phyloP scores from a whole-genome alignment of 2,888 invertebrate species.

The Drosophila limbata region DNA sequence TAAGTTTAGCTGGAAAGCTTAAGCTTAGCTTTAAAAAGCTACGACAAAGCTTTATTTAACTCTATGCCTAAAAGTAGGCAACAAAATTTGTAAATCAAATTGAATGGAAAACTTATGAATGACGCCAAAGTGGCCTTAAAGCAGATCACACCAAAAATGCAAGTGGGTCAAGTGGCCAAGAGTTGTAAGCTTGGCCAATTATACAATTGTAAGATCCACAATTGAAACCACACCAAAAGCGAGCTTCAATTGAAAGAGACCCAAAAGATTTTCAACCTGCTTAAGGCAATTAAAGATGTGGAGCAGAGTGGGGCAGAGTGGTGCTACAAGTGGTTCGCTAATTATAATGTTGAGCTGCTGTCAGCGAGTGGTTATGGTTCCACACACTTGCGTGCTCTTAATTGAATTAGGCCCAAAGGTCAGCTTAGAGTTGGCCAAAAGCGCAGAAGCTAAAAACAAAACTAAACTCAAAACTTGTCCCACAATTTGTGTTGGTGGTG shows the following conservation, averaged over 20 bases:
- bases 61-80: slow-evolving; percentile 25
- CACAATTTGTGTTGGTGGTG: slow-evolving; percentile 13
- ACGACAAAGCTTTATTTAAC: background rate
- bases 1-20: slow-evolving; percentile 14
- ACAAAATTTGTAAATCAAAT: background rate
- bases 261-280: slow-evolving; percentile 14
- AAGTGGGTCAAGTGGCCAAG: slow-evolving; percentile 43
- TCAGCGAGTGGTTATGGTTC: slow-evolving; percentile 34
- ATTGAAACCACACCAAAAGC: slow-evolving; percentile 8
- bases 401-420: slow-evolving; percentile 73
- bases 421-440: slow-evolving; percentile 16
- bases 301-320: background rate
- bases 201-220: slow-evolving; percentile 8
- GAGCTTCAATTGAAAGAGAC: slow-evolving; percentile 5
- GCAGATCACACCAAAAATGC: slow-evolving; percentile 7
- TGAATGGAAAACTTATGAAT: background rate
- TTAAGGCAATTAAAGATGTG: slow-evolving; percentile 18
- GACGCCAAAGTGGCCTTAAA: slow-evolving; percentile 20
- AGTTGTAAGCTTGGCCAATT: slow-evolving; percentile 14
- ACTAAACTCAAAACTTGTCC: background rate
- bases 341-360: slow-evolving; percentile 53
- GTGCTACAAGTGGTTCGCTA: slow-evolving; percentile 48
- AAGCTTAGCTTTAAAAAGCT: slow-evolving; percentile 27
- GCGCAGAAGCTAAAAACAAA: background rate
- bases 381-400: slow-evolving; percentile 59